phyloP scores from a whole-genome alignment of 2,797 vertebrate genomes.

The Urophycis tenuis region DNA sequence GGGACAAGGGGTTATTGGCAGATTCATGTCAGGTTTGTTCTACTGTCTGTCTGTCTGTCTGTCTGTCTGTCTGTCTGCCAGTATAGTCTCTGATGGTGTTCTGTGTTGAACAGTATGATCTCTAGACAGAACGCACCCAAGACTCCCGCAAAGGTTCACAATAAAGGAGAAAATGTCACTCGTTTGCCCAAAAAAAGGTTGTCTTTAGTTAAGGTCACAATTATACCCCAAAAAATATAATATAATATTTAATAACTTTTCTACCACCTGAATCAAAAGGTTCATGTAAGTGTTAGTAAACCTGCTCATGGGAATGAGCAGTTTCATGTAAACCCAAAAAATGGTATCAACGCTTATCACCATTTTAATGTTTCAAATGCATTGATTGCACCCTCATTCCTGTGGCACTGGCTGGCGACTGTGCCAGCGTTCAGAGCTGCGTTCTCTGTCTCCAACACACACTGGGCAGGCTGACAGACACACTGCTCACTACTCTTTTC shows the following conservation, averaged over 20 bases:
- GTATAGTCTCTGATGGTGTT: background rate
- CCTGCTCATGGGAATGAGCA: too few species aligned
- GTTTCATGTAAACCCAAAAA: too few species aligned
- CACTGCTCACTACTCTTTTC: slow-evolving; percentile 4
- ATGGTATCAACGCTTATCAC: too few species aligned
- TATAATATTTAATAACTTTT: background rate
- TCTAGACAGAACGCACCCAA: background rate
- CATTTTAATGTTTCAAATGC: background rate
- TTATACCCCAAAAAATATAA: background rate
- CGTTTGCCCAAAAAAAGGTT: background rate
- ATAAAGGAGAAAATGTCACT: background rate
- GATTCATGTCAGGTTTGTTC: too few species aligned
- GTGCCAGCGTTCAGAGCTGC: background rate
- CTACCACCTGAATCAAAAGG: background rate
- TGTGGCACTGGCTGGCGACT: background rate
- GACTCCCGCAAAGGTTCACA: background rate
- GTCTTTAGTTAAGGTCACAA: background rate
- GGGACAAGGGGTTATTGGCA: too few species aligned
- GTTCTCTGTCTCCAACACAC: background rate
- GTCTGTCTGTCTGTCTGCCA: too few species aligned
- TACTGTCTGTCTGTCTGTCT: too few species aligned
- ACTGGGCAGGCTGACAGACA: slow-evolving; percentile 1
- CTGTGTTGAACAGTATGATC: background rate
- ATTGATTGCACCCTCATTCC: background rate
- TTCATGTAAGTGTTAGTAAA: background rate